Evolutionary conservation across 2,113 vertebrate genomes (phyloP).

Genomic region (Megaceryle torquata): DNA sequence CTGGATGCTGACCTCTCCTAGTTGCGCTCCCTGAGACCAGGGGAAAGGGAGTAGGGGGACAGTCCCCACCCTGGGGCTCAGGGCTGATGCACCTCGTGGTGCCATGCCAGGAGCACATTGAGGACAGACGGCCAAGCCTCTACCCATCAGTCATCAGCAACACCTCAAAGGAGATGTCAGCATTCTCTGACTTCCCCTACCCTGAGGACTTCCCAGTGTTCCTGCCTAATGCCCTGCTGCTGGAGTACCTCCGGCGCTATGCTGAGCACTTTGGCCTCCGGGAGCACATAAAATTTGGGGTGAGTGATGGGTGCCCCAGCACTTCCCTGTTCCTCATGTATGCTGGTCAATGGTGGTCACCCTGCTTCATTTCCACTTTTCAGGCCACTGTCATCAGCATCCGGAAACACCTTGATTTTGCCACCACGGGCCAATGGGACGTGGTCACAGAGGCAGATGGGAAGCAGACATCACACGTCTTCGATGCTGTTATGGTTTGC

Average conservation of each 20-base stretch:
- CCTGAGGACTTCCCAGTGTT: conserved; percentile 85
- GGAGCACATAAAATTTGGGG: conserved; percentile 79
- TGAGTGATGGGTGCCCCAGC: not conserved
- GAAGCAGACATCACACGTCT: conserved; percentile 65
- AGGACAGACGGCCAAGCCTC: conserved; percentile 72
- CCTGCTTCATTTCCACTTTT: accelerated
- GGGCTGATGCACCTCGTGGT: not conserved
- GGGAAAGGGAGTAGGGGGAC: accelerated
- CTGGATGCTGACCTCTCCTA: not conserved
- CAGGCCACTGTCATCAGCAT: conserved; percentile 81
- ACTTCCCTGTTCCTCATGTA: accelerated
- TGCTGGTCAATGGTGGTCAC: accelerated
- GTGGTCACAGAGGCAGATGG: conserved; percentile 75
- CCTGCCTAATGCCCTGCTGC: conserved; percentile 77
- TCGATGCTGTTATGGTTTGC: conserved; percentile 87
- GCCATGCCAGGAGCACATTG: conserved; percentile 72
- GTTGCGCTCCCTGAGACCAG: accelerated
- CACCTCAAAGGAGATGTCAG: conserved; percentile 88
- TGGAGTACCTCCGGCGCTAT: conserved; percentile 82
- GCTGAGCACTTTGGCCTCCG: conserved; percentile 76
- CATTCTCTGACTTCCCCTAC: conserved; percentile 87
- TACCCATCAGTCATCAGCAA: conserved; percentile 85
- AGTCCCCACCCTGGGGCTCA: accelerated
- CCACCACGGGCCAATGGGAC: conserved; percentile 80
- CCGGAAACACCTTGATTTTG: conserved; percentile 73